These are phyloP conservation scores for Mylabris phalerata DNA, from an alignment of 1,140 invertebrate genomes.

Conservation along the genomic window DNA sequence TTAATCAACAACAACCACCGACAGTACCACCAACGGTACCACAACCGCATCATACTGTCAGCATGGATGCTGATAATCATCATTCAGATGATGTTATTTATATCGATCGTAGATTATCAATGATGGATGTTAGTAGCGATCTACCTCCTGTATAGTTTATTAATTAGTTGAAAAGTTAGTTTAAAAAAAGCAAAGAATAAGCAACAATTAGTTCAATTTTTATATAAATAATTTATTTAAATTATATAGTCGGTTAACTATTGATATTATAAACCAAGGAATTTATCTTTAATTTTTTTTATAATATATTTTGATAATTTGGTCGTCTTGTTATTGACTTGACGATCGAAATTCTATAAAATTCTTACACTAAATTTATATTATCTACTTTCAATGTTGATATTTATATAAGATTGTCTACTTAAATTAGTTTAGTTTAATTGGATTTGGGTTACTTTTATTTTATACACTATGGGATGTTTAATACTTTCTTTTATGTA, in stretches of 20 bases:
- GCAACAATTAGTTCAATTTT: slow-evolving; percentile 12
- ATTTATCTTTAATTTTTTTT: not conserved
- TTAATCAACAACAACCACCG: not conserved
- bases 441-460: not conserved
- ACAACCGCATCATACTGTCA: not conserved
- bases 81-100: slow-evolving; percentile 6
- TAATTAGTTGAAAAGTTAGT: not conserved
- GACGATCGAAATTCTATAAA: not conserved
- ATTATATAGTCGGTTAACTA: not conserved
- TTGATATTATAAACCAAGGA: not conserved
- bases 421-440: slow-evolving; percentile 3
- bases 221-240: not conserved
- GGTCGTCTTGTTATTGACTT: not conserved
- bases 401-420: not conserved
- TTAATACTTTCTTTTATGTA: not conserved
- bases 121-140: slow-evolving; percentile 11
- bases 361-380: not conserved
- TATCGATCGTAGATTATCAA: slow-evolving; percentile 5
- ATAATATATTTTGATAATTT: not conserved
- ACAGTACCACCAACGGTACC: too few species aligned
- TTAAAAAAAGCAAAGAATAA: not conserved
- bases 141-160: slow-evolving; percentile 13
- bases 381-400: not conserved
- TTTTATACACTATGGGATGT: slow-evolving; percentile 4
- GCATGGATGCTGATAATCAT: not conserved